Percentiles rank a stretch among this genome's conserved stretches.
phyloP scores from a whole-genome alignment of 2,888 invertebrate genomes.

The Amphipoea lucens region DNA sequence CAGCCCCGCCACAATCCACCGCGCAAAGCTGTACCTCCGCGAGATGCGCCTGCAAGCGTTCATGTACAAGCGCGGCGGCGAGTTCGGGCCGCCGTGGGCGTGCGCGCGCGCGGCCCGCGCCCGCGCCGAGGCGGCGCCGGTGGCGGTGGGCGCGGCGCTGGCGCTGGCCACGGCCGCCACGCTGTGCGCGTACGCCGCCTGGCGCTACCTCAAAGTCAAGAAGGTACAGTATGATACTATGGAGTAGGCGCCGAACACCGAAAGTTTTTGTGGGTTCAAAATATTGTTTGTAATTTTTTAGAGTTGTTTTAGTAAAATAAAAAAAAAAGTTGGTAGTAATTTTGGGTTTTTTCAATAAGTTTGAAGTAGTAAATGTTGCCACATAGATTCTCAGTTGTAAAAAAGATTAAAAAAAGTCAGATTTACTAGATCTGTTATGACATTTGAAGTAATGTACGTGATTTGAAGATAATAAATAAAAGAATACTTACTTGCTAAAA shows the following conservation, averaged over 20 bases:
- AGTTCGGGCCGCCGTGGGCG: slow-evolving; percentile 92
- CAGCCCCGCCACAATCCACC: slow-evolving; percentile 85
- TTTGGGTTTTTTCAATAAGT: slow-evolving; percentile 29
- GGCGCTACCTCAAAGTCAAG: slow-evolving; percentile 75
- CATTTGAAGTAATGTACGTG: slow-evolving; percentile 66
- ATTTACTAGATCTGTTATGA: slow-evolving; percentile 43
- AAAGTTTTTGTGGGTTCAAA: slow-evolving; percentile 13
- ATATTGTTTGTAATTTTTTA: slow-evolving; percentile 18
- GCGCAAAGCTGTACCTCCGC: slow-evolving; percentile 92
- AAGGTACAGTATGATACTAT: slow-evolving; percentile 67
- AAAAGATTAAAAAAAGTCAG: slow-evolving; percentile 3
- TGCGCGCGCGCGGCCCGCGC: slow-evolving; percentile 88
- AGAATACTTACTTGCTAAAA: slow-evolving; percentile 54
- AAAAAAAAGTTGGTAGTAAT: slow-evolving; percentile 6
- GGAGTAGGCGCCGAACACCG: slow-evolving; percentile 46
- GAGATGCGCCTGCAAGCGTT: slow-evolving; percentile 96
- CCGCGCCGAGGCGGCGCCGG: slow-evolving; percentile 96
- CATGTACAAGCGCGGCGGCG: slow-evolving; percentile 94
- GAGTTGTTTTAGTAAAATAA: slow-evolving; percentile 16
- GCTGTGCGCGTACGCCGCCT: slow-evolving; percentile 95
- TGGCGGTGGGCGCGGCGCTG: slow-evolving; percentile 92
- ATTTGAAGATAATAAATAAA: slow-evolving; percentile 69
- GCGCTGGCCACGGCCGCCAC: slow-evolving; percentile 95
- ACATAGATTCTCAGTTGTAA: slow-evolving; percentile 35
- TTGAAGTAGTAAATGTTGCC: slow-evolving; percentile 50